Evolutionary conservation across 2,797 vertebrate genomes (phyloP), one percentile per base, ranked within the genome.

Genomic region (Anguilla marmorata): DNA sequence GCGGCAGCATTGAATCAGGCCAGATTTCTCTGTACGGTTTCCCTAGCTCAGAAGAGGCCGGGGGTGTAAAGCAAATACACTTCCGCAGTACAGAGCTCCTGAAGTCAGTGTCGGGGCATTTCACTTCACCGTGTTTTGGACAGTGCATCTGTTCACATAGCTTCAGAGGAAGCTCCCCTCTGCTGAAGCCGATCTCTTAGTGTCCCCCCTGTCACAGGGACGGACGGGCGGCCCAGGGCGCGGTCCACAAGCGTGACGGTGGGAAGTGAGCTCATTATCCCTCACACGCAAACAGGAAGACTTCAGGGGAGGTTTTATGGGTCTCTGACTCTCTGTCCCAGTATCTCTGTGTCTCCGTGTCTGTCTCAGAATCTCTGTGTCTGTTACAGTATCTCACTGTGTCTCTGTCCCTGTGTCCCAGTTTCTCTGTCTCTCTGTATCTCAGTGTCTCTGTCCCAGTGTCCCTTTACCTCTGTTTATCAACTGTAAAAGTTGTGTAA

Each of bases 221-320:
- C 54, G 84, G 50, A 33, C 82, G 24, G 83, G 89, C 87, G 90
- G 85, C 84, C 90, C 84, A 87, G 88, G 48, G 52, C 87, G 88
- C 37, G 27, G 50, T 21, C 3, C 41, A 63, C 52, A 45, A n/a
- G 45, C 52, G 52, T 58, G 79, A 21, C 0, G 8, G 27, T 45
- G 83, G 86, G 12, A 56, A 52, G 69, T 41, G 83, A 54, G 83
- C 86, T 86, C 66, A 63, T 79, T 87, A 87, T 45, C n/a, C 24
- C 27, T 54, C 82, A 56, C 48, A 5, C 1, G 16, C 41, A 82
- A 66, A 82, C 69, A 56, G 48, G 45, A 41, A 21, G n/a, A 58
- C 45, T 85, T 58, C 72, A 56, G 72, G 84, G 24, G 50, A 27
- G 16, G 16, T 85, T 50, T 86, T 37, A 8, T 85, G 37, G 60